A percentile compares a stretch with the other conserved stretches of the same genome.
Evolutionary conservation across 2,113 vertebrate species (phyloP).

Genomic region (Empidonax alnorum): DNA sequence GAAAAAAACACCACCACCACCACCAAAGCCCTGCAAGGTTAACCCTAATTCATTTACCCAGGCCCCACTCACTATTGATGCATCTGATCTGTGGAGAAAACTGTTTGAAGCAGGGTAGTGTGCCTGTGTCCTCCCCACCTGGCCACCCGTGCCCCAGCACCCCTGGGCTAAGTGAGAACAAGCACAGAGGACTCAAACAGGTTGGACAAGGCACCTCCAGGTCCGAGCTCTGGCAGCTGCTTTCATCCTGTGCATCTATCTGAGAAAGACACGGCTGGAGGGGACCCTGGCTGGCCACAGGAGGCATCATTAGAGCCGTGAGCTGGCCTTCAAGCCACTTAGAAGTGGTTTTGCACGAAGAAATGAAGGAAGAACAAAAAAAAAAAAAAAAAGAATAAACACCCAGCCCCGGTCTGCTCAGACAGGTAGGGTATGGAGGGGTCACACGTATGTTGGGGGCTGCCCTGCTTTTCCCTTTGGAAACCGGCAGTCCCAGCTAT

Average conservation of each 20-base stretch:
- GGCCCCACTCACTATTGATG: not conserved
- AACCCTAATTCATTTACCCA: slow-evolving; percentile 34
- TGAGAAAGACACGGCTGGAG: not conserved
- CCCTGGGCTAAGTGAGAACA: not conserved
- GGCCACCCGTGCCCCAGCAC: not conserved
- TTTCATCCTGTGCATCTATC: not conserved
- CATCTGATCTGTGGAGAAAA: not conserved
- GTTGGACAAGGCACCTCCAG: not conserved
- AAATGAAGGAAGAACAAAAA: not conserved
- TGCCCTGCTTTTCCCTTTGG: not conserved
- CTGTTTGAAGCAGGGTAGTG: not conserved
- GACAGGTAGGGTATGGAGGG: not conserved
- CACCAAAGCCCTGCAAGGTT: not conserved
- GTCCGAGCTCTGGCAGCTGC: not conserved
- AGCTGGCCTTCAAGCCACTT: not conserved
- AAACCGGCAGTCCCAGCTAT: not conserved
- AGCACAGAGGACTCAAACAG: not conserved
- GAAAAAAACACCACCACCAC: not conserved
- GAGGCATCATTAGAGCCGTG: not conserved
- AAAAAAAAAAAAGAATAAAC: not conserved
- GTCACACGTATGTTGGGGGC: not conserved
- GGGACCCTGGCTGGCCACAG: not conserved
- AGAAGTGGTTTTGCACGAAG: not conserved
- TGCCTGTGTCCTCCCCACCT: not conserved
- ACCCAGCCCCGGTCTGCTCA: not conserved